These are phyloP conservation scores for Dascillus cervinus DNA, from an alignment of 2,888 invertebrate species.

Conservation along the genomic window DNA sequence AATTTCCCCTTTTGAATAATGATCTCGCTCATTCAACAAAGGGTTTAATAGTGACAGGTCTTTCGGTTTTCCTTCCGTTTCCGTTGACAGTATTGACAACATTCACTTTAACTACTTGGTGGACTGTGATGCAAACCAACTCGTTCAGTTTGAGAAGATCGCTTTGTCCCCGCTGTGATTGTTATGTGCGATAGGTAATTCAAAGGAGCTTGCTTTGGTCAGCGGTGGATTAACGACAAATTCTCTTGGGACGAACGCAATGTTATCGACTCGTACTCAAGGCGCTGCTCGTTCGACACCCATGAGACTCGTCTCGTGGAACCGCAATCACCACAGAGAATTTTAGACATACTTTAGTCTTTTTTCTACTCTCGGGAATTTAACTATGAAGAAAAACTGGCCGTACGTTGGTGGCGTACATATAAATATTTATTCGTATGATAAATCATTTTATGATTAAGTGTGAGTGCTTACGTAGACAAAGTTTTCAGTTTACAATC, in stretches of 20 bases:
- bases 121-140: slow-evolving; percentile 22
- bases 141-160: slow-evolving; percentile 14
- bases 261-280: slow-evolving; percentile 21
- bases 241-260: slow-evolving; percentile 21
- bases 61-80: slow-evolving; percentile 15
- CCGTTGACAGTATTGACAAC: slow-evolving; percentile 19
- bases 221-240: slow-evolving; percentile 29
- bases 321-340: slow-evolving; percentile 28
- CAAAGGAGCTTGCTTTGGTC: slow-evolving; percentile 30
- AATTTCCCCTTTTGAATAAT: slow-evolving; percentile 28
- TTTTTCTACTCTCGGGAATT: slow-evolving; percentile 12
- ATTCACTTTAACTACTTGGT: slow-evolving; percentile 23
- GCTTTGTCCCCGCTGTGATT: slow-evolving; percentile 25
- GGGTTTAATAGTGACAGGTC: slow-evolving; percentile 16
- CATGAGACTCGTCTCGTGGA: slow-evolving; percentile 25
- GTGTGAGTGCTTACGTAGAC: too few relatives aligned
- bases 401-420: too few relatives aligned
- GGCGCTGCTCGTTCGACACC: slow-evolving; percentile 17
- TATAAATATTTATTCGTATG: too few relatives aligned
- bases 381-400: slow-evolving; percentile 22
- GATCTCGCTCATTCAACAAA: slow-evolving; percentile 19
- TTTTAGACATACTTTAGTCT: slow-evolving; percentile 24
- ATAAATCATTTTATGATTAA: too few relatives aligned
- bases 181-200: slow-evolving; percentile 31
- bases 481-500: too few relatives aligned